These are phyloP conservation scores for Gymnoscopelus braueri DNA, from an alignment of 2,797 vertebrate species.

Conservation along the genomic window DNA sequence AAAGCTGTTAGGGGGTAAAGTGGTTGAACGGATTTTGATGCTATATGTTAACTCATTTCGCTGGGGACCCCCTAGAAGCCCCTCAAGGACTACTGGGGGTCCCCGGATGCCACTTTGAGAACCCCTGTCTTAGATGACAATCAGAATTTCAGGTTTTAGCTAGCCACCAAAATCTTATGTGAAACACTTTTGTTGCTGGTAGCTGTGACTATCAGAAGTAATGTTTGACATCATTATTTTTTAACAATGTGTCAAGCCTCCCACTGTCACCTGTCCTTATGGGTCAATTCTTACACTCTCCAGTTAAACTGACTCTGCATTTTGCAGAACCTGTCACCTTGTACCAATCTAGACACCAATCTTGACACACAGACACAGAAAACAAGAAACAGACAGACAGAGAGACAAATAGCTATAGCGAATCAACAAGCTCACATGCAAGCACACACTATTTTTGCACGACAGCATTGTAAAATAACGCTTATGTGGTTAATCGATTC, in stretches of 20 bases:
- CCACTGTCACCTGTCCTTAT: not conserved
- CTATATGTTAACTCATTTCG: not conserved
- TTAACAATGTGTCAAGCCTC: conserved; percentile 3
- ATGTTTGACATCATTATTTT: conserved; percentile 2
- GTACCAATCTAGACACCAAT: not conserved
- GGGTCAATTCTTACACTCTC: too few species aligned
- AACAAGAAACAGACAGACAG: conserved; percentile 6
- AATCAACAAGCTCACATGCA: too few species aligned
- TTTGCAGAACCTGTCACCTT: too few species aligned
- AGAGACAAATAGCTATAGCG: too few species aligned
- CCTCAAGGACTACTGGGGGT: too few species aligned
- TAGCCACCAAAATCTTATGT: conserved; percentile 2
- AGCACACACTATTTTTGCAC: too few species aligned
- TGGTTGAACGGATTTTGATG: too few species aligned
- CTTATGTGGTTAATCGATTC: too few species aligned
- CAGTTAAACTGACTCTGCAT: too few species aligned
- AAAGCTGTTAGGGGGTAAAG: too few species aligned
- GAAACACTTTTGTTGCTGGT: not conserved
- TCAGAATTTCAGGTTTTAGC: not conserved
- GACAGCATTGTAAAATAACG: too few species aligned
- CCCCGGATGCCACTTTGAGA: not conserved
- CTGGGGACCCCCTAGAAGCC: not conserved
- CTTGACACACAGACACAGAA: conserved; percentile 15
- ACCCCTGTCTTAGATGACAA: not conserved
- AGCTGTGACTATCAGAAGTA: conserved; percentile 28